These are phyloP conservation scores for Volucella bombylans DNA, from an alignment of 2,888 invertebrate genomes.

Conservation along the genomic window DNA sequence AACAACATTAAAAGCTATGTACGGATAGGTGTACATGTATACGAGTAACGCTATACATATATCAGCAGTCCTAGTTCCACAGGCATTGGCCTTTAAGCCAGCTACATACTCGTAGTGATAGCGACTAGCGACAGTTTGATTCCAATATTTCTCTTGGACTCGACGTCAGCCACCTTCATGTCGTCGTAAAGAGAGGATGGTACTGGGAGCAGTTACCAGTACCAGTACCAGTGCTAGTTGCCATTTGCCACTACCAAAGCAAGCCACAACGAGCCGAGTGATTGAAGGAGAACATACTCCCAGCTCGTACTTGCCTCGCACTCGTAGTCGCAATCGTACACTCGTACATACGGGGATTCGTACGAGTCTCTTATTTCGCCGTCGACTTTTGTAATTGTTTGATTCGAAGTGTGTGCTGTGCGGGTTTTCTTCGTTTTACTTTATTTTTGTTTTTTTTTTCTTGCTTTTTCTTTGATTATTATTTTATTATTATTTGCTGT, in stretches of 20 bases:
- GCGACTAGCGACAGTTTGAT: conserved; percentile 61
- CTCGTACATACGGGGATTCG: conserved; percentile 11
- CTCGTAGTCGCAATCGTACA: not conserved
- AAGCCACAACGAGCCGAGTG: conserved; percentile 31
- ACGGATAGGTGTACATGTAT: not conserved
- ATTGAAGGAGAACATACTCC: conserved; percentile 31
- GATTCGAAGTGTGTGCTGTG: conserved; percentile 72
- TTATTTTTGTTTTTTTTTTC: conserved; percentile 21
- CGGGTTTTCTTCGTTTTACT: conserved; percentile 65
- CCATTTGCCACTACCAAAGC: not conserved
- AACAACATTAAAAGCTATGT: conserved; percentile 34
- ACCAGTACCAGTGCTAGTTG: too few species aligned
- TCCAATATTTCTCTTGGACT: conserved; percentile 65
- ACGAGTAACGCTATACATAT: not conserved
- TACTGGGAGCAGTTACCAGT: not conserved
- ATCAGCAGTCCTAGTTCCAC: conserved; percentile 12
- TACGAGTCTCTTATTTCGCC: conserved; percentile 61
- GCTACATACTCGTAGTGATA: conserved; percentile 24
- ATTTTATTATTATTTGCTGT: conserved; percentile 67
- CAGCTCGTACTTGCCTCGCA: too few species aligned
- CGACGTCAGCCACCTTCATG: conserved; percentile 15
- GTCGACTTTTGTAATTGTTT: conserved; percentile 70
- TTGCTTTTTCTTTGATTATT: conserved; percentile 52
- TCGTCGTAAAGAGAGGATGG: conserved; percentile 43
- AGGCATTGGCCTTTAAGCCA: conserved; percentile 26